Evolutionary conservation across 37 sponge, comb jelly and placozoan species (phyloP).

Genomic region (Corticium candelabrum): DNA sequence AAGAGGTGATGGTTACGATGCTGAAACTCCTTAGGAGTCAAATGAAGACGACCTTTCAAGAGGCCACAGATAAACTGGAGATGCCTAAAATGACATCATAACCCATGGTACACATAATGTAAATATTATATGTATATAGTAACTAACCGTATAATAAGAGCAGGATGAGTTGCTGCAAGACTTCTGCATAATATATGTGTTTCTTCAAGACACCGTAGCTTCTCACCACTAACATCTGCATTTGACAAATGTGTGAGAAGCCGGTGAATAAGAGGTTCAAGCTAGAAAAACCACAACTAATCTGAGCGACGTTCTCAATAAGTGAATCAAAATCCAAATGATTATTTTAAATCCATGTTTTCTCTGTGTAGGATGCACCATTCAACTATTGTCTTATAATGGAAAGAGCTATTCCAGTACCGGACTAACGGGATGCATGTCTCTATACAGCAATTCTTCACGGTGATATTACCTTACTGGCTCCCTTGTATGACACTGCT

Average conservation of each 20-base stretch:
- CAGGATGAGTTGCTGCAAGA: neutral
- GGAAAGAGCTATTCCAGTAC: too few species aligned
- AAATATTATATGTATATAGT: neutral
- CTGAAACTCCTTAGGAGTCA: neutral
- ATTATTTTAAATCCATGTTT: too few species aligned
- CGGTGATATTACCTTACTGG: neutral
- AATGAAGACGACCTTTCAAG: neutral
- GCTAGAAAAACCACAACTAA: neutral
- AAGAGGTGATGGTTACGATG: neutral
- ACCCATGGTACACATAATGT: neutral
- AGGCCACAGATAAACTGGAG: neutral
- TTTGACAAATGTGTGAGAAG: neutral
- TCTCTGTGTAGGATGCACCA: too few species aligned
- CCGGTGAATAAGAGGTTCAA: neutral
- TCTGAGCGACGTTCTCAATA: too few species aligned
- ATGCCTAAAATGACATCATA: neutral
- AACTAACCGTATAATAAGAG: neutral
- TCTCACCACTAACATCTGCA: neutral
- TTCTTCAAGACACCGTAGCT: neutral
- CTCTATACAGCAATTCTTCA: too few species aligned
- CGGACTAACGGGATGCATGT: too few species aligned
- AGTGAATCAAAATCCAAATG: too few species aligned
- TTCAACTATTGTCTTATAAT: too few species aligned
- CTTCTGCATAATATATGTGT: neutral
- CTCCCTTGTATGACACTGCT: neutral